Evolutionary conservation across 2,888 invertebrate genomes (phyloP), one percentile per base, ranked within the genome.

Genomic region (Monochamus alternatus): DNA sequence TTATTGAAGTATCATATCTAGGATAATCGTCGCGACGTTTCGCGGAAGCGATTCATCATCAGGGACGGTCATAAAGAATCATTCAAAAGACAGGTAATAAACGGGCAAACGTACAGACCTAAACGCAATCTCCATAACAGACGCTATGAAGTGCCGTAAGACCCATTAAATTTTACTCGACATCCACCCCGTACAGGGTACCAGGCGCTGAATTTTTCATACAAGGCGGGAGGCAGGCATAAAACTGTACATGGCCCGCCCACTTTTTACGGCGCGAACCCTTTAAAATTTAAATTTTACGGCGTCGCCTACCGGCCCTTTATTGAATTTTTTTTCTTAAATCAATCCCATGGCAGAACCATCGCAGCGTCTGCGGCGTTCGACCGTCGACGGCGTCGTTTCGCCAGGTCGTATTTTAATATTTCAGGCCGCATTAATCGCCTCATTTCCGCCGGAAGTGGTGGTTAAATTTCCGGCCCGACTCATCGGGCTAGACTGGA

Each of bases 301-400:
- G 60, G 31, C 69, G 60, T 51, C 69, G 60, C 44, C 30, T 30
- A 47, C 60, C 38, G 60, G 69, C 44, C 59, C 47, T 60, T 69
- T 69, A 60, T 69, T 69, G 69, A 69, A 69, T 69, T 69, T 69
- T 38, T 62, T 69, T 69, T 60, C 51, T 60, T 60, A 55, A 59
- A 68, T 59, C 68, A 68, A 68, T 68, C 68, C 68, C 68, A 43
- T 58, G 68, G 59, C 30, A 68, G n/a, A 58, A 22, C 30, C 58
- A 9, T 43, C 9, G 14, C 58, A n/a, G n/a, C 68, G 60, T 60
- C 69, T 31, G 60, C 60, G 47, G 14, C n/a, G 31, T 60, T 69
- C 47, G 14, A 47, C 30, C 30, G 38, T 44, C n/a, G 43, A 30
- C 44, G 44, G 12, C 7, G 67, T 58, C 44, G 10, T 58, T 58